These are phyloP conservation scores for Trachelus tabidus DNA, from an alignment of 2,888 invertebrate species.

Conservation along the genomic window DNA sequence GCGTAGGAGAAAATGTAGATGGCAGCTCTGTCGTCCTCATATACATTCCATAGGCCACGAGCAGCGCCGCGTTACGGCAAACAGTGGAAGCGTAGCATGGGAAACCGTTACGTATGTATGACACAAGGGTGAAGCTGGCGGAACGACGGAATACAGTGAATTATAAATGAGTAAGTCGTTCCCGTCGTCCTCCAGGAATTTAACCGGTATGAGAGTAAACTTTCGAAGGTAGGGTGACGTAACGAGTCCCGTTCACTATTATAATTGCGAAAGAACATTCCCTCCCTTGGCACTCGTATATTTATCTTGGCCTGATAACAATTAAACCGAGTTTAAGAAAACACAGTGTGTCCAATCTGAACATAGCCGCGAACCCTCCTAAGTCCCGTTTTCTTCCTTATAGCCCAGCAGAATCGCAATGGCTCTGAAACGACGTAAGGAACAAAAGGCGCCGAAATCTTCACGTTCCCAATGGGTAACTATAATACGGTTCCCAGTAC, in stretches of 20 bases:
- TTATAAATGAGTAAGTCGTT: conserved; percentile 26
- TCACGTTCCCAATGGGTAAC: not conserved
- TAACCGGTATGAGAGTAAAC: not conserved
- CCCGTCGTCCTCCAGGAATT: not conserved
- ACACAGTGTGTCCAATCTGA: not conserved
- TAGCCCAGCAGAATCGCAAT: not conserved
- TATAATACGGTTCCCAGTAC: not conserved
- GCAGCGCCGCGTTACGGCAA: not conserved
- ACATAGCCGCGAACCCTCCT: not conserved
- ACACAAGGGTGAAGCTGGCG: not conserved
- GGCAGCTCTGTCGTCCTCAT: not conserved
- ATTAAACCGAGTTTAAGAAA: not conserved
- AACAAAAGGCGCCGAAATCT: not conserved
- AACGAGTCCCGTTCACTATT: not conserved
- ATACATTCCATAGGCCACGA: not conserved
- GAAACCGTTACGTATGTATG: not conserved
- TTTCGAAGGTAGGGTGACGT: not conserved
- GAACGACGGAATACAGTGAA: conserved; percentile 24
- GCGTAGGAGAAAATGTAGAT: not conserved
- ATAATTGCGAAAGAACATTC: not conserved
- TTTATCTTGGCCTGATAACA: not conserved
- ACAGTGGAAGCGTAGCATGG: not conserved
- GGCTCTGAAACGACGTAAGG: not conserved
- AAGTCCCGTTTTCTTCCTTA: not conserved
- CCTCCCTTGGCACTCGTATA: not conserved